Percentiles rank a stretch among this genome's conserved stretches.
These are phyloP conservation scores for Naja naja DNA, from an alignment of 2,113 vertebrate genomes.

Conservation along the genomic window DNA sequence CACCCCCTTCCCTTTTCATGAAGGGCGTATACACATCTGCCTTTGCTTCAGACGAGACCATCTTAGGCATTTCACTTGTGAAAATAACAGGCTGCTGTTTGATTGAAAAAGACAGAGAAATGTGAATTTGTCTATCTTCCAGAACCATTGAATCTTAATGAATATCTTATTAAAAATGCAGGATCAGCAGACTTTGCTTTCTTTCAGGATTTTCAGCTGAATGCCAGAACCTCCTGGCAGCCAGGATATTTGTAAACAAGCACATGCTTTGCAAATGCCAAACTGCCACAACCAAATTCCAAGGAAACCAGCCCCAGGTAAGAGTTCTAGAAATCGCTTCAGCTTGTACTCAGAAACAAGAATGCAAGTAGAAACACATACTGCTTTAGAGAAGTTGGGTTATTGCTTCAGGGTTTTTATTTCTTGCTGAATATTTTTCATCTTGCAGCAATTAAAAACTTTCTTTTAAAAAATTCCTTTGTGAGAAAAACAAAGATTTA, in stretches of 20 bases:
- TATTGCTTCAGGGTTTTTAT: not conserved
- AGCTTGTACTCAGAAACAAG: not conserved
- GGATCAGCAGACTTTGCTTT: not conserved
- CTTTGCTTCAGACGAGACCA: not conserved
- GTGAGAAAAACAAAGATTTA: slow-evolving; percentile 13
- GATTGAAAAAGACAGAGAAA: not conserved
- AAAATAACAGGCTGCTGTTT: not conserved
- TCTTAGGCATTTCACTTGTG: not conserved
- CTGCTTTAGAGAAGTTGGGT: not conserved
- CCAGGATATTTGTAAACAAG: not conserved
- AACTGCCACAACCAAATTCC: not conserved
- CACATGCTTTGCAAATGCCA: not conserved
- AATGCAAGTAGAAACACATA: not conserved
- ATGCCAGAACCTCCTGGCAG: not conserved
- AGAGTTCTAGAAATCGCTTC: not conserved
- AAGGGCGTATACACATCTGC: not conserved
- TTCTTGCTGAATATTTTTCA: not conserved
- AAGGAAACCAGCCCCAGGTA: not conserved
- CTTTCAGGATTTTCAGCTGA: not conserved
- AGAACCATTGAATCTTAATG: not conserved
- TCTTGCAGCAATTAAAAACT: not conserved
- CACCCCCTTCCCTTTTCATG: not conserved
- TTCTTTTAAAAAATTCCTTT: not conserved
- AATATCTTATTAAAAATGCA: not conserved
- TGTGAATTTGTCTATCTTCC: not conserved